Conservation (phyloP, 2,888 invertebrate species). For the Neoascia interrupta region DNA sequence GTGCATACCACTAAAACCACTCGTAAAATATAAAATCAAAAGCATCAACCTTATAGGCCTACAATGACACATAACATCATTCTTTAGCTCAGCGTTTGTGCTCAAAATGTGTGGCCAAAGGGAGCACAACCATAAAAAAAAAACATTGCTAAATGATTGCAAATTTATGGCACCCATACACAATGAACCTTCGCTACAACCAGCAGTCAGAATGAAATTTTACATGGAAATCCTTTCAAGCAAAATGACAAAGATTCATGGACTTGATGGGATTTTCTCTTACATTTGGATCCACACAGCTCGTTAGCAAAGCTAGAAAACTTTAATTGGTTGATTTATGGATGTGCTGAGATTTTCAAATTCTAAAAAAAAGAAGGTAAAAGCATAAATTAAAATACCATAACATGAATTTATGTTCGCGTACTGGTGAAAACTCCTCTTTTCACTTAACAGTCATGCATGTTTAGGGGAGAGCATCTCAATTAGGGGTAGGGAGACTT, state of each 20-base stretch:
- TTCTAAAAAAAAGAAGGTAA: slow-evolving; percentile 11
- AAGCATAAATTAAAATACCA: slow-evolving; percentile 35
- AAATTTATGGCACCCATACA: slow-evolving; percentile 60
- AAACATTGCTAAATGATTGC: slow-evolving; percentile 29
- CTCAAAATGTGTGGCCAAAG: background rate
- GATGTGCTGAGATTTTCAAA: slow-evolving; percentile 51
- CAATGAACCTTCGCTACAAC: slow-evolving; percentile 26
- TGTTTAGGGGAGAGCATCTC: too few relatives aligned
- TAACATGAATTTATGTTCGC: slow-evolving; percentile 45
- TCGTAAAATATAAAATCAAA: too few relatives aligned
- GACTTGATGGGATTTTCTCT: slow-evolving; percentile 61
- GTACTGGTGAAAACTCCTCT: too few relatives aligned
- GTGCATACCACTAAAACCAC: too few relatives aligned
- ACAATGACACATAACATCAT: too few relatives aligned
- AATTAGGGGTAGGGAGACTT: too few relatives aligned
- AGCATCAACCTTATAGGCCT: too few relatives aligned
- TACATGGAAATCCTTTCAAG: slow-evolving; percentile 68
- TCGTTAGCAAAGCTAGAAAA: slow-evolving; percentile 55
- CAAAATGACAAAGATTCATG: slow-evolving; percentile 68
- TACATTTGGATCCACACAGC: slow-evolving; percentile 41
- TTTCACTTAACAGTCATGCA: too few relatives aligned
- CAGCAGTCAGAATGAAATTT: slow-evolving; percentile 44
- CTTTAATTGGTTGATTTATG: slow-evolving; percentile 67
- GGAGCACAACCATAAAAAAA: slow-evolving; percentile 2
- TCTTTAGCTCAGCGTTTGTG: background rate